Evolutionary conservation across 1,140 invertebrate species (phyloP), one percentile per base, ranked within the genome.

Genomic region (Parapsyche elsis): DNA sequence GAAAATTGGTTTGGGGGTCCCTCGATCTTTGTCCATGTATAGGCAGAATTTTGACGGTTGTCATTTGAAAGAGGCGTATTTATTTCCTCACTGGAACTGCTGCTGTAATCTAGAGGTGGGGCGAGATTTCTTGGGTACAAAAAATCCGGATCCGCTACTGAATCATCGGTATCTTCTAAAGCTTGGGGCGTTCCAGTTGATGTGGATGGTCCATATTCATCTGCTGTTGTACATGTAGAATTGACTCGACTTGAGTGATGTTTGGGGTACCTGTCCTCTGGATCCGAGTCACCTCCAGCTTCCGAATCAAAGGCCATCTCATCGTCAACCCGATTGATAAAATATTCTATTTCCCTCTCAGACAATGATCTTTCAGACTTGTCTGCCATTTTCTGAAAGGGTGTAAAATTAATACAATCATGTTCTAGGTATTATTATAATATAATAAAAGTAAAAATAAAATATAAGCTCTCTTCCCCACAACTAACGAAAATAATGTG

Each of bases 351-450:
- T 9, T 49, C 46, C 46, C n/a, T 49, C n/a, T 49, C 46, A 61
- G 59, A 9, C 59, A 61, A 61, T 16, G 59, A 16, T 61, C 59
- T 16, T 16, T 16, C 19, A 16, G 9, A 61, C 7, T 61, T 16
- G 59, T 61, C 59, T 61, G 59, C 7, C 59, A 61, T 61, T 7
- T 61, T 61, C 59, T 61, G 59, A 61, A 61, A 61, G 59, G 59
- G 59, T 16, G 59, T 61, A 9, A 16, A 61, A 61, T 9, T 9
- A 9, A 61, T 9, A 9, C 7, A 61, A 61, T 9, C 9, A 61
- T 61, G 59, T 61, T 61, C 19, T 61, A 23, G 7, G 19, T 16
- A 61, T 61, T 16, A 61, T 61, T 61, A 9, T 5, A 61, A 61
- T 16, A 9, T 16, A 61, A 61, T 9, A 9, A 16, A 61, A 61